Conservation (phyloP, 2,888 invertebrate species). For the Aporophyla nigra region DNA sequence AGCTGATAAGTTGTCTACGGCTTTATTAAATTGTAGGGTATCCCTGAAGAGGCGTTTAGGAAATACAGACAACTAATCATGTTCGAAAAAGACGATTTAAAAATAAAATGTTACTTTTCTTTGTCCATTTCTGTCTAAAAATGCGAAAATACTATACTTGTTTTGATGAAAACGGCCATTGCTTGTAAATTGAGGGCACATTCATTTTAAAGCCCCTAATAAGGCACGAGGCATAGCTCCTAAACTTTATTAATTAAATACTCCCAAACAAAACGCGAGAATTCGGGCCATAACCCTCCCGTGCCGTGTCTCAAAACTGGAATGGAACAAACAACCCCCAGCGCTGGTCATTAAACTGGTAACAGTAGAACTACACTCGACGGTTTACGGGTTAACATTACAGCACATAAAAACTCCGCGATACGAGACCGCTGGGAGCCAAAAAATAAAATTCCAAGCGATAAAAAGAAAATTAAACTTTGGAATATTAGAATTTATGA, state of each 20-base stretch:
- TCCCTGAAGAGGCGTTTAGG: background rate
- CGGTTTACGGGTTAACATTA: constrained; percentile 60
- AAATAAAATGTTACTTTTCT: background rate
- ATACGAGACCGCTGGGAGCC: constrained; percentile 43
- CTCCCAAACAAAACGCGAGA: constrained; percentile 56
- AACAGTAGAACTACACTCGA: constrained; percentile 56
- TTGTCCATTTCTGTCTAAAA: background rate
- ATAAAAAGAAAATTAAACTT: constrained; percentile 45
- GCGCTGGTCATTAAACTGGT: constrained; percentile 59
- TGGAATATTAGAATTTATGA: constrained; percentile 28
- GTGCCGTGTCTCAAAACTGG: constrained; percentile 40
- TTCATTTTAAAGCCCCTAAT: constrained; percentile 35
- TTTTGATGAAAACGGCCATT: constrained; percentile 20
- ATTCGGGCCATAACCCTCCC: constrained; percentile 54
- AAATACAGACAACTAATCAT: constrained; percentile 9
- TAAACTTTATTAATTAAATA: constrained; percentile 64
- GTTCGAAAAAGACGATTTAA: background rate
- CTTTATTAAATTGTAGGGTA: constrained; percentile 1
- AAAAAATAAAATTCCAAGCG: constrained; percentile 33
- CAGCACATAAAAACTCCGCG: constrained; percentile 47
- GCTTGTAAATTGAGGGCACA: constrained; percentile 33
- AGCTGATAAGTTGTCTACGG: background rate
- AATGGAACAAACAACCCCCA: constrained; percentile 60
- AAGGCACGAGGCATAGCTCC: constrained; percentile 27
- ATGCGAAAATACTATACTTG: background rate